Evolutionary conservation across 2,113 vertebrate species (phyloP), one percentile per base, ranked within the genome.

Genomic region (Oplegnathus fasciatus): DNA sequence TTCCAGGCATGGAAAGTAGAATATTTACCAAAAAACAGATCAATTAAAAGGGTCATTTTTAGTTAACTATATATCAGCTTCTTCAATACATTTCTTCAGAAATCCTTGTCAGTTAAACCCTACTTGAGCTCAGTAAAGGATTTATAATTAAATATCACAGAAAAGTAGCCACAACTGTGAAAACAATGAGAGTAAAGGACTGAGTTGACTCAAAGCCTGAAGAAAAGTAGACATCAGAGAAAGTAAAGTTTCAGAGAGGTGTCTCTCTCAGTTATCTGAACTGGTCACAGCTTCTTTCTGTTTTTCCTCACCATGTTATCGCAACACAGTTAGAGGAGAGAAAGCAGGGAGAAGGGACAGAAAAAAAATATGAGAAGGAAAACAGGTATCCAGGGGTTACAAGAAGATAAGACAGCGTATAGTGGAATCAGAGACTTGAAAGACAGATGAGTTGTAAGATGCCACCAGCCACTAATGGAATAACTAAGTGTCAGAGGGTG

Each of bases 251-350:
- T 83, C 26, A 70, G 66, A 66, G 20, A 55, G 57, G 66, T 22
- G 18, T 83, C 66, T 69, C 15, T 42, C 62, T 58, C 44, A 61
- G 54, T 50, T 65, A 81, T 58, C 28, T 85, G 28, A 70, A 80
- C 42, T 50, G 73, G 32, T 32, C 7, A 4, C 32, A 62, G 71
- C 62, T 34, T 73, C 34, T 57, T 13, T 34, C 62, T 54, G 46
- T 37, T 69, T 26, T 57, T 68, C 69, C 55, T 60, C 44, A 69
- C 34, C 44, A 24, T 46, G 26, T 15, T 46, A 46, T 62, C 11
- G 0, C 7, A 42, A 15, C 34, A 40, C 34, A 58, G 61, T n/a
- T 6, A 52, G 54, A 54, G 26, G 34, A 28, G 70, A 57, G 37
- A 69, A 69, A 10, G 34, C 28, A 70, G 9, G 17, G 17, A 28